Conservation (phyloP, 2,113 vertebrate genomes). For the Dicerorhinus sumatrensis region DNA sequence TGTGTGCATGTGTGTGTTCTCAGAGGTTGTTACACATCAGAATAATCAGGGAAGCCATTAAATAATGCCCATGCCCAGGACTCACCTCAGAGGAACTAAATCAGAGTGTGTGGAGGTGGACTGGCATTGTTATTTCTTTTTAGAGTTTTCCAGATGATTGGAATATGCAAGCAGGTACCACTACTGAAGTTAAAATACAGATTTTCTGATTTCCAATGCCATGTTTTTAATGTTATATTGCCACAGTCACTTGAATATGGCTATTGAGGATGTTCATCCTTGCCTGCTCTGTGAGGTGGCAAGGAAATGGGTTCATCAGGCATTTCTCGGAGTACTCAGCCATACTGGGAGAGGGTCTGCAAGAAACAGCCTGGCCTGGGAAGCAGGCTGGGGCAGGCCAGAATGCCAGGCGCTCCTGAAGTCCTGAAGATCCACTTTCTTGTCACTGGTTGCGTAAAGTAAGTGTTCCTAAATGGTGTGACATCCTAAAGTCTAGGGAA, state of each 20-base stretch:
- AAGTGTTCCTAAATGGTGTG: not conserved
- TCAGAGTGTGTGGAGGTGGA: not conserved
- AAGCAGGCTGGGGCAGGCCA: not conserved
- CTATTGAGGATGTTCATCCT: not conserved
- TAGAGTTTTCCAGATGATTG: not conserved
- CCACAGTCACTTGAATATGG: not conserved
- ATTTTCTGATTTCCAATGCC: not conserved
- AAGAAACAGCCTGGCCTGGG: not conserved
- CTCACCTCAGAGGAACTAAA: not conserved
- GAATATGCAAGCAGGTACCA: not conserved
- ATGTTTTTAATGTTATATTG: not conserved
- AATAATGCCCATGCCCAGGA: not conserved
- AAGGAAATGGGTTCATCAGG: not conserved
- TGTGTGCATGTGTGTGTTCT: not conserved
- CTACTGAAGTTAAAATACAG: not conserved
- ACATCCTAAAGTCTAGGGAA: not conserved
- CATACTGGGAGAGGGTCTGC: not conserved
- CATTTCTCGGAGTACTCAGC: not conserved
- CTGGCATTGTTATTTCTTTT: not conserved
- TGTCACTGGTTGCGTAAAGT: fast-evolving
- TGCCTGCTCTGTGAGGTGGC: not conserved
- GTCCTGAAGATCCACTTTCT: fast-evolving
- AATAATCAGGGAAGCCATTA: not conserved
- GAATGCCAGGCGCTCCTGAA: fast-evolving
- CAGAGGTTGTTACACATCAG: too few relatives aligned